Evolutionary conservation across 2,888 invertebrate species (phyloP), one percentile per base, ranked within the genome.

Genomic region (Zygaena filipendulae): DNA sequence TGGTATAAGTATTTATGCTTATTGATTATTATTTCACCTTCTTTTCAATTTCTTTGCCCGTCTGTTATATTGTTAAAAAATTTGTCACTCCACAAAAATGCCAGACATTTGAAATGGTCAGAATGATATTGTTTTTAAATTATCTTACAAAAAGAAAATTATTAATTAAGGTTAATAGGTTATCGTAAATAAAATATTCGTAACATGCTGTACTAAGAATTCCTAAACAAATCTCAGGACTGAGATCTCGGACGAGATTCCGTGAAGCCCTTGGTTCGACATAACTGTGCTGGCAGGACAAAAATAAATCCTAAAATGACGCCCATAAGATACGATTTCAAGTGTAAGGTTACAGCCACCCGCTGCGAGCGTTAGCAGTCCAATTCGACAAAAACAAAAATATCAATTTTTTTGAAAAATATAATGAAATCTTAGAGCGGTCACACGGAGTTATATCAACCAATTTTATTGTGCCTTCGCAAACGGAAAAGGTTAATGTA

Each of bases 341-440:
- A 42, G 32, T 30, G 33, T 29, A 32, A 22, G 21, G 21, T 23
- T 11, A 21, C 26, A 45, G 47, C 61, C 71, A 50, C 77, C 77
- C 61, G 75, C 77, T 70, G 75, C 26, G 77, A 47, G 63, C 67
- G 75, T 75, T 68, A 72, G 69, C 75, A 68, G 63, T 52, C 56
- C 64, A 59, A 62, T 67, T 60, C 66, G 50, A 68, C 64, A 72
- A 71, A 74, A n/a, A n/a, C n/a, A 66, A 75, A 74, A 74, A 72
- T 72, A 72, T 71, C 69, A 71, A 70, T 74, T 74, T 72, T 68
- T 57, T 56, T n/a, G n/a, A n/a, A n/a, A n/a, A n/a, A 62, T 64
- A 66, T 74, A 71, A 79, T 77, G 77, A 75, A 77, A 74, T 71
- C 67, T 75, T 67, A 77, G 71, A 70, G 55, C 61, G 67, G 61